phyloP scores from a whole-genome alignment of 2,888 invertebrate species.

The Herminia tarsipennalis region DNA sequence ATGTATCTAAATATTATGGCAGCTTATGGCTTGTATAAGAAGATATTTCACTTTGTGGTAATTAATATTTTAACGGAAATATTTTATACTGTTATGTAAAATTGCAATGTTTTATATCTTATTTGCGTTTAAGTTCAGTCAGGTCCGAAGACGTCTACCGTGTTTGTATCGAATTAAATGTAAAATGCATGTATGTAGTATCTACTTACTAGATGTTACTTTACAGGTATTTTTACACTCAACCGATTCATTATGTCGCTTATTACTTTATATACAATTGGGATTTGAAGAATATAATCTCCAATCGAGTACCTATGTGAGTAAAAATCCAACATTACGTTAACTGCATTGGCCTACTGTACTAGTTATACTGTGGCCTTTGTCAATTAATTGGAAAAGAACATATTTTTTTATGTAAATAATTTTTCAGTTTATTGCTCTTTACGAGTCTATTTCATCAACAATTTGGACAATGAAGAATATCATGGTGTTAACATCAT shows the following conservation, averaged over 20 bases:
- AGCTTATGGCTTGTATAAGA: conserved; percentile 3
- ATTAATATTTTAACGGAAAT: conserved; percentile 2
- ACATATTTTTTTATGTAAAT: neutral
- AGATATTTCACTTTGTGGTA: conserved; percentile 5
- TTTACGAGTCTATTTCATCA: neutral
- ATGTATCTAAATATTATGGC: conserved; percentile 1
- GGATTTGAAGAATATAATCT: conserved; percentile 1
- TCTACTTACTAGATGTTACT: too few species aligned
- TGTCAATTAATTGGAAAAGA: neutral
- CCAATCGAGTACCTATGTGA: too few species aligned
- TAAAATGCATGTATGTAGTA: too few species aligned
- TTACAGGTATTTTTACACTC: conserved; percentile 5
- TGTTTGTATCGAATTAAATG: too few species aligned
- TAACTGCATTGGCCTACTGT: too few species aligned
- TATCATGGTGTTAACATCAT: neutral
- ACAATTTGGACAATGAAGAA: conserved; percentile 11
- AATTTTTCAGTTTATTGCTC: neutral
- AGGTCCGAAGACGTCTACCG: too few species aligned
- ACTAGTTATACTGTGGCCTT: too few species aligned
- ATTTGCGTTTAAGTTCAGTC: too few species aligned
- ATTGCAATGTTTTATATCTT: too few species aligned
- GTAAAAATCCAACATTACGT: too few species aligned
- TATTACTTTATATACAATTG: neutral
- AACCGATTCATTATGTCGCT: conserved; percentile 1
- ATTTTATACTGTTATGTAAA: too few species aligned